Evolutionary conservation across 2,888 invertebrate species (phyloP).

Genomic region (Apotomis turbidana): DNA sequence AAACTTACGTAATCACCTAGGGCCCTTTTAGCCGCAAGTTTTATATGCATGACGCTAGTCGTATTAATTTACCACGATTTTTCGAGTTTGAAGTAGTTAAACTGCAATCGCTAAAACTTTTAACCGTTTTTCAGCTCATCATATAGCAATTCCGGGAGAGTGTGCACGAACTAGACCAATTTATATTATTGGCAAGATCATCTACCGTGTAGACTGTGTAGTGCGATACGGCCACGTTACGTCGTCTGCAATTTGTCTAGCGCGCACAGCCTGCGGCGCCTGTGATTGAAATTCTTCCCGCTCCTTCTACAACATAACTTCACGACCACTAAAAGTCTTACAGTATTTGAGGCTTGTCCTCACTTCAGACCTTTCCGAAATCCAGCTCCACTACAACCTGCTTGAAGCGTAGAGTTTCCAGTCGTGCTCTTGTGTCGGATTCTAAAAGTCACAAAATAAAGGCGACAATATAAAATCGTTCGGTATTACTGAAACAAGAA

Average conservation of each 20-base stretch:
- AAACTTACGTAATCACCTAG: background rate
- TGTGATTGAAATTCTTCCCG: slow-evolving; percentile 68
- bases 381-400: slow-evolving; percentile 6
- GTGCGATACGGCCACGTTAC: slow-evolving; percentile 37
- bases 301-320: slow-evolving; percentile 43
- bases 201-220: slow-evolving; percentile 24
- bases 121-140: slow-evolving; percentile 6
- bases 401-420: slow-evolving; percentile 8
- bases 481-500: slow-evolving; percentile 11
- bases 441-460: slow-evolving; percentile 23
- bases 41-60: background rate
- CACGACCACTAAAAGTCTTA: slow-evolving; percentile 36
- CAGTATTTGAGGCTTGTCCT: background rate
- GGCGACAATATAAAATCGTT: slow-evolving; percentile 3
- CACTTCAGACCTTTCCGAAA: slow-evolving; percentile 11
- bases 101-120: background rate
- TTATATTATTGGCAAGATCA: slow-evolving; percentile 45
- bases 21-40: background rate
- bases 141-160: slow-evolving; percentile 12
- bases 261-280: slow-evolving; percentile 47
- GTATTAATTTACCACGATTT: background rate
- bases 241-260: slow-evolving; percentile 68
- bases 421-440: slow-evolving; percentile 1
- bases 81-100: background rate
- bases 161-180: slow-evolving; percentile 39